Evolutionary conservation across 2,888 invertebrate species (phyloP), one percentile per base, ranked within the genome.

Genomic region (Ochropacha duplaris): DNA sequence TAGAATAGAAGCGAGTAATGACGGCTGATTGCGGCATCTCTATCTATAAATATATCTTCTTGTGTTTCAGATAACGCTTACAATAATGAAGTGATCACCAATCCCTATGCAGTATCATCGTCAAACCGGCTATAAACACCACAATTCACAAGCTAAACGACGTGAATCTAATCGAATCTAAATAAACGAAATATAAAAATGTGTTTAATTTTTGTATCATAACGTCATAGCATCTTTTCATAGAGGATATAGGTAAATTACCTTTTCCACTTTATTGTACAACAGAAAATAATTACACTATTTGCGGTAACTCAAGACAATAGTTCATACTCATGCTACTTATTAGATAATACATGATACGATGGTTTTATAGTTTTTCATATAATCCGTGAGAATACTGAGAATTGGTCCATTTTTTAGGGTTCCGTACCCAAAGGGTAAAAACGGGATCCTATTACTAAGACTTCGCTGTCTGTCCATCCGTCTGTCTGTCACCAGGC

Each of bases 231-330:
- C 26, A 39, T 26, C 8, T 26, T n/a, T 26, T 19, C 16, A 49
- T 54, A 51, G 26, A 51, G 56, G 52, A 55, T 66, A 56, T 28
- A 57, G 57, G 73, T 75, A 75, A 72, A 69, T 65, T 64, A 73
- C 72, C 64, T 71, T 71, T 71, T 67, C 71, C 74, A 58, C 58
- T 44, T 19, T 44, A 55, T 55, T 58, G 55, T 59, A 60, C 60
- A 60, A 55, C 60, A 58, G 22, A 16, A 44, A 50, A 50, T 66
- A 65, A 70, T 70, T 60, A 59, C 55, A 54, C 60, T 59, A 39
- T 31, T 31, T 56, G 55, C 31, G 55, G 44, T 44, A 19, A 19
- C 16, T 44, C 44, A 19, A 44, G 19, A 19, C 34, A 52, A 22
- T 51, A 28, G 55, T 65, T 57, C 12, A 62, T 61, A 55, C 34